Base-by-base conservation (phyloP, 2,888 invertebrate genomes). In the Tryphoninae sp. region DNA sequence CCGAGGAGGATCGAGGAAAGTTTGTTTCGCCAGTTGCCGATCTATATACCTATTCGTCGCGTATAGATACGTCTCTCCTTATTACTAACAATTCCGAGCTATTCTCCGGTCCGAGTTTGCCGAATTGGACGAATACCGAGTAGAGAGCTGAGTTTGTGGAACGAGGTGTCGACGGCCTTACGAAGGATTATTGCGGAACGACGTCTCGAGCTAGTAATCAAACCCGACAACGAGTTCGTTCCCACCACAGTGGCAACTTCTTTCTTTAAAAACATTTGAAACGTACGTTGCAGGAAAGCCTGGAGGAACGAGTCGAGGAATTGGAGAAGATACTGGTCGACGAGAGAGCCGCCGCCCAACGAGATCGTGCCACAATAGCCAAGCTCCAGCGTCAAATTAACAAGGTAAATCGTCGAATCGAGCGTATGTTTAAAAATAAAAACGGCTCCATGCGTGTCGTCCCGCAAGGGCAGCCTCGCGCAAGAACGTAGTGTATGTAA, bases 351-450 rank as follows among this genome's bases (percentile, higher is more conserved):
- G 90, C 88, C 16, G 88, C 89, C 3, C 90, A 90, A 83, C 87
- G 89, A n/a, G 91, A 91, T 85, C 89, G 90, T 58, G 89, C 89
- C 33, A 90, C 89, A 16, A 91, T 91, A 81, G 89, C 89, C n/a
- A 90, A 90, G 79, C 80, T 91, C 40, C 91, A 91, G 81, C 89
- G 90, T 78, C 91, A 90, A 80, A 88, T 90, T 72, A 91, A 90
- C 84, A 91, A 91, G 88, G 91, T 90, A 64, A 84, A 85, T 45
- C 19, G 42, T 33, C 11, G 42, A 11, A 2, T 55, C 16, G 58
- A 64, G 51, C 9, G 13, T 45, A 45, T 2, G 11, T 2, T 0
- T 3, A 26, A 26, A 26, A 26, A 26, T 19, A 19, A 19, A 19
- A 19, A 26, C 26, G 26, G 19, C 19, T 26, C 26, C 2, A 26